Evolutionary conservation across 2,797 vertebrate genomes (phyloP).

Genomic region (Strix occidentalis): DNA sequence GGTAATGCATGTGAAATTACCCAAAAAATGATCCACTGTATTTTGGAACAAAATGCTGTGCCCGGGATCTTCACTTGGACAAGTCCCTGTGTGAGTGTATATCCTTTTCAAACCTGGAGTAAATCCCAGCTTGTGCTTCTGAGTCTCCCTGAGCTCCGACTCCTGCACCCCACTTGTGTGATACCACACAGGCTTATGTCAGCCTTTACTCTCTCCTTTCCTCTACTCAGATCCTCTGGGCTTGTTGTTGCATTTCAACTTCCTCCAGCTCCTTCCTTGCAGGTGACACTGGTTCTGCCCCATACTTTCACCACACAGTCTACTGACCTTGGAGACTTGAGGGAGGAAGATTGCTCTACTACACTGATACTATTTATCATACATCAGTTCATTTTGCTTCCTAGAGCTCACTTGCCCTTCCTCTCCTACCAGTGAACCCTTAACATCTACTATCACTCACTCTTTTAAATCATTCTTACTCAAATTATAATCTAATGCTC

Average conservation of each 20-base stretch:
- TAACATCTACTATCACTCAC: neutral
- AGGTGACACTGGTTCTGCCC: neutral
- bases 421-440: neutral
- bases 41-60: neutral
- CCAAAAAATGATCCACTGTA: neutral
- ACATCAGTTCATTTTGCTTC: neutral
- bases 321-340: neutral
- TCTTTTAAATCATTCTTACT: neutral
- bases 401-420: neutral
- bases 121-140: neutral
- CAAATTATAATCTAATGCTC: neutral
- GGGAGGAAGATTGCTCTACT: neutral
- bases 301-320: neutral
- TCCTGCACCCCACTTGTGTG: too few species aligned
- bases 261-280: neutral
- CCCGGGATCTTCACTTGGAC: neutral
- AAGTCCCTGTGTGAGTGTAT: neutral
- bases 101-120: neutral
- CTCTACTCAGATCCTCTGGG: neutral
- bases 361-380: neutral
- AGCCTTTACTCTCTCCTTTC: neutral
- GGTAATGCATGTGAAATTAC: neutral
- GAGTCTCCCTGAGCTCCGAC: too few species aligned
- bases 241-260: neutral
- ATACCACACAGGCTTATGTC: neutral